Evolutionary conservation across 1,140 invertebrate genomes (phyloP).

Genomic region (Drosophila malerkotliana): DNA sequence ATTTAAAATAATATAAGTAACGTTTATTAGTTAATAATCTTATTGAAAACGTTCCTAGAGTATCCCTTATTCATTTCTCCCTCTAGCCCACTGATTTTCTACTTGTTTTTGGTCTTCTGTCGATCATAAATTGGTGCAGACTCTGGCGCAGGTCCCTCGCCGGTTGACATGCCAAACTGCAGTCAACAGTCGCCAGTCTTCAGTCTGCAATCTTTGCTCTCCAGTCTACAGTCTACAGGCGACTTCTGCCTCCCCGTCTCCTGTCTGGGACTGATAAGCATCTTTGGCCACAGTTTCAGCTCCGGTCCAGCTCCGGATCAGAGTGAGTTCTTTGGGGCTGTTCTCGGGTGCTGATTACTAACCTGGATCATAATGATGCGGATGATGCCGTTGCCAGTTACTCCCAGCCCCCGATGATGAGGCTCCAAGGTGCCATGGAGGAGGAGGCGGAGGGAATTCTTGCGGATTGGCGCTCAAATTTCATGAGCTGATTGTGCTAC

Average conservation of each 20-base stretch:
- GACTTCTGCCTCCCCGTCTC: conserved; percentile 42
- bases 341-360: conserved; percentile 49
- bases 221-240: conserved; percentile 29
- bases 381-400: conserved; percentile 18
- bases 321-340: conserved; percentile 25
- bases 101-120: conserved; percentile 56
- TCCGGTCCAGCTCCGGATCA: conserved; percentile 17
- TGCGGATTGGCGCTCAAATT: conserved; percentile 70
- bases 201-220: conserved; percentile 30
- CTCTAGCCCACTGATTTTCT: background rate
- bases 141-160: conserved; percentile 31
- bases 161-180: conserved; percentile 50
- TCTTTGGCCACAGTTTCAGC: conserved; percentile 43
- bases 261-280: conserved; percentile 73
- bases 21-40: background rate
- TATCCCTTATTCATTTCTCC: background rate
- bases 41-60: background rate
- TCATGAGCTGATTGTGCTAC: conserved; percentile 70
- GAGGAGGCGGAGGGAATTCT: conserved; percentile 51
- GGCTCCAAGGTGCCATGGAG: conserved; percentile 18
- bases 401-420: conserved; percentile 24
- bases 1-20: too few species aligned
- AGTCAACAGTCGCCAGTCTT: conserved; percentile 43
- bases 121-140: conserved; percentile 80
- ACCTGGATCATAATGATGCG: conserved; percentile 43